Evolutionary conservation across 2,888 invertebrate species (phyloP).

Genomic region (Phrixothrix hirtus): DNA sequence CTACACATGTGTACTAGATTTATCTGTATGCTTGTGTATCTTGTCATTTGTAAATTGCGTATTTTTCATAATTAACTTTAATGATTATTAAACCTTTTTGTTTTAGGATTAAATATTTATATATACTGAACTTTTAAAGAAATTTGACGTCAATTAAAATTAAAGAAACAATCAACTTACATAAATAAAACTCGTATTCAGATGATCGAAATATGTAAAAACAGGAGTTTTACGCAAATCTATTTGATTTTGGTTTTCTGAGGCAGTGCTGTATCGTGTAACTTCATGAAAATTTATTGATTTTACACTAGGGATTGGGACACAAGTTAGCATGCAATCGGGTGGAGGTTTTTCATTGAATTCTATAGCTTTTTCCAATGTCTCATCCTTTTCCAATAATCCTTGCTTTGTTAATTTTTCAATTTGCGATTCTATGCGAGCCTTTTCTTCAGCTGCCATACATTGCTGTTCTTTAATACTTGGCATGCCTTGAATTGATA

Average conservation of each 20-base stretch:
- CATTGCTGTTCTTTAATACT: slow-evolving; percentile 66
- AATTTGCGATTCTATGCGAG: slow-evolving; percentile 69
- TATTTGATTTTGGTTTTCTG: slow-evolving; percentile 57
- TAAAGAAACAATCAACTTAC: slow-evolving; percentile 60
- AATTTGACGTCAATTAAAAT: too few relatives aligned
- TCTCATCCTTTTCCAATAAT: slow-evolving; percentile 64
- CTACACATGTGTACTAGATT: too few relatives aligned
- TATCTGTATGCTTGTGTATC: too few relatives aligned
- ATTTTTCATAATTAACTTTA: too few relatives aligned
- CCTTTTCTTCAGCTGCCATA: slow-evolving; percentile 73
- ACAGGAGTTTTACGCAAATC: slow-evolving; percentile 69
- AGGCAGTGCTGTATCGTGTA: slow-evolving; percentile 54
- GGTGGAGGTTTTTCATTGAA: slow-evolving; percentile 79
- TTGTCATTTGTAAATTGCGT: too few relatives aligned
- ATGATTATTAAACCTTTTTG: too few relatives aligned
- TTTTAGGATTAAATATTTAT: too few relatives aligned
- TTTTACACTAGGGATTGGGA: slow-evolving; percentile 75
- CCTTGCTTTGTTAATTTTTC: slow-evolving; percentile 69
- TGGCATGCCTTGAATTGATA: slow-evolving; percentile 68
- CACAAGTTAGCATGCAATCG: slow-evolving; percentile 68
- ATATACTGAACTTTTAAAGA: too few relatives aligned
- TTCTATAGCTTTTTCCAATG: slow-evolving; percentile 69
- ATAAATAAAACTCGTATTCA: slow-evolving; percentile 83
- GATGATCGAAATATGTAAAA: slow-evolving; percentile 76
- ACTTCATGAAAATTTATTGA: slow-evolving; percentile 71